Percentiles rank a stretch among this genome's conserved stretches.
phyloP scores from a whole-genome alignment of 2,888 invertebrate genomes.

The Aphrophora alni region DNA sequence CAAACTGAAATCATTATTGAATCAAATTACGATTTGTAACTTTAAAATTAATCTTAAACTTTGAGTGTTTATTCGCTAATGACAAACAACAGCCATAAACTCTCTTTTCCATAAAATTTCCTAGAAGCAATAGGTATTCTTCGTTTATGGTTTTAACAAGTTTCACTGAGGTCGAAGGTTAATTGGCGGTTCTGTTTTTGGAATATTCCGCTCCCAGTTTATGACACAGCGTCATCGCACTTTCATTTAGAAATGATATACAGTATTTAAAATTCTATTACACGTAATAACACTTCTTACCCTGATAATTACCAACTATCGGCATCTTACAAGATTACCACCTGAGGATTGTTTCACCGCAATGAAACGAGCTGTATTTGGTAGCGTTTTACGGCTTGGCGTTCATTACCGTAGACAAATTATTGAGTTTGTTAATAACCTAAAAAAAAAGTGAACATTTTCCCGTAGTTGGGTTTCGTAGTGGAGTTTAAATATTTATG shows the following conservation, averaged over 20 bases:
- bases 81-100: too few species aligned
- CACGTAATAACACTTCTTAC: not conserved
- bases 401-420: not conserved
- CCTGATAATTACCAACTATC: not conserved
- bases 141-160: not conserved
- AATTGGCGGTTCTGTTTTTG: constrained; percentile 4
- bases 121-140: not conserved
- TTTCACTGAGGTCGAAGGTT: not conserved
- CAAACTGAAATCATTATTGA: too few species aligned
- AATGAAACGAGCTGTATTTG: not conserved
- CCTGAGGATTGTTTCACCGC: not conserved
- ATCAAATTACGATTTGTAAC: too few species aligned
- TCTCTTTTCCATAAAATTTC: not conserved
- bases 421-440: not conserved
- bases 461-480: not conserved
- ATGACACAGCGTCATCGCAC: not conserved
- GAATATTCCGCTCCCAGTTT: not conserved
- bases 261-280: constrained; percentile 6
- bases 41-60: too few species aligned
- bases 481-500: not conserved
- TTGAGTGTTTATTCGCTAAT: too few species aligned
- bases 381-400: not conserved
- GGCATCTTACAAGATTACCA: not conserved
- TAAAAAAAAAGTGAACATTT: not conserved
- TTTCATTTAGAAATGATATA: not conserved